phyloP scores from a whole-genome alignment of 2,888 invertebrate species.

The Drosophila koepferae region DNA sequence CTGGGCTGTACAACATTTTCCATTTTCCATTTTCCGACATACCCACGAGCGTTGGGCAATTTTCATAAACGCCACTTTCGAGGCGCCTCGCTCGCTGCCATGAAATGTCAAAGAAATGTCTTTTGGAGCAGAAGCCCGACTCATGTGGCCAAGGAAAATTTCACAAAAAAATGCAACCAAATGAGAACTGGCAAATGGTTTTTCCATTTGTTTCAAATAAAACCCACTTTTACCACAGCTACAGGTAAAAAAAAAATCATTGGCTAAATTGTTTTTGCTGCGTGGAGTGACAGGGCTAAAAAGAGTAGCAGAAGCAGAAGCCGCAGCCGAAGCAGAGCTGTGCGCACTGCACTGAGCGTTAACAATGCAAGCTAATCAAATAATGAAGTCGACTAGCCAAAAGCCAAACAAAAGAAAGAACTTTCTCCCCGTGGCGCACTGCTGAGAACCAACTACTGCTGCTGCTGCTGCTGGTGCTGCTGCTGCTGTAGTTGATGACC shows the following conservation, averaged over 20 bases:
- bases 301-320: conserved; percentile 22
- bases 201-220: conserved; percentile 71
- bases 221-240: conserved; percentile 69
- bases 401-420: conserved; percentile 69
- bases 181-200: conserved; percentile 59
- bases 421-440: conserved; percentile 62
- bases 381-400: conserved; percentile 71
- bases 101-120: conserved; percentile 27
- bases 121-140: conserved; percentile 43
- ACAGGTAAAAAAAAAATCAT: conserved; percentile 28
- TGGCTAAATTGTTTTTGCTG: conserved; percentile 48
- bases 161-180: conserved; percentile 36
- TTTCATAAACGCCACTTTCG: conserved; percentile 71
- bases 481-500: conserved; percentile 52
- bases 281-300: conserved; percentile 52
- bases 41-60: conserved; percentile 49
- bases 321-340: conserved; percentile 31
- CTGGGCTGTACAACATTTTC: conserved; percentile 15
- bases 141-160: conserved; percentile 41
- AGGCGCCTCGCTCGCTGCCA: conserved; percentile 49
- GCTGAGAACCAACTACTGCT: conserved; percentile 35
- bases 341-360: conserved; percentile 49
- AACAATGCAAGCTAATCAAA: conserved; percentile 79
- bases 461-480: conserved; percentile 8
- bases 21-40: conserved; percentile 27